phyloP scores from a whole-genome alignment of 2,888 invertebrate species.

The Dasysyrphus albostriatus region DNA sequence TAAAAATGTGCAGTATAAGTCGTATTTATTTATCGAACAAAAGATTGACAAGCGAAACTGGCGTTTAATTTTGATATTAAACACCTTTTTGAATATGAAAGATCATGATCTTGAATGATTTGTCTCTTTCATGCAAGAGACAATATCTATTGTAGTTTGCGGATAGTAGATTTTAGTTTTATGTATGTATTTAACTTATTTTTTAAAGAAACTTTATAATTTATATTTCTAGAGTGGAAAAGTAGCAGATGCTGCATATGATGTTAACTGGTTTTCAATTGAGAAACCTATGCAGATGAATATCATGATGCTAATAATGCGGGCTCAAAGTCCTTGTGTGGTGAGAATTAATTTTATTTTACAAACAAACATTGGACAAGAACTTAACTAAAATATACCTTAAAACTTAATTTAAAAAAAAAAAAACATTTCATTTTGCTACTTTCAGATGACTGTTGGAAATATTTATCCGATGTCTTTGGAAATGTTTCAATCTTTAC shows the following conservation, averaged over 20 bases:
- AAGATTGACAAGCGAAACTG: too few species aligned
- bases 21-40: too few species aligned
- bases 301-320: conserved; percentile 80
- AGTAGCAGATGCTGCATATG: conserved; percentile 81
- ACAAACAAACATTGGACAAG: too few species aligned
- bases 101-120: too few species aligned
- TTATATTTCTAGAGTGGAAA: conserved; percentile 77
- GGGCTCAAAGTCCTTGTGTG: conserved; percentile 80
- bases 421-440: not conserved
- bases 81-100: too few species aligned
- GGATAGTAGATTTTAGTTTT: too few species aligned
- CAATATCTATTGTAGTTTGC: too few species aligned
- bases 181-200: too few species aligned
- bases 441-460: conserved; percentile 79
- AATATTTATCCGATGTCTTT: conserved; percentile 80
- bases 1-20: too few species aligned
- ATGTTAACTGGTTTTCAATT: conserved; percentile 80
- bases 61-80: too few species aligned
- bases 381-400: too few species aligned
- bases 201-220: not conserved
- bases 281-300: conserved; percentile 77
- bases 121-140: too few species aligned
- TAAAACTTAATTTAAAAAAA: not conserved
- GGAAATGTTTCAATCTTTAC: conserved; percentile 81
- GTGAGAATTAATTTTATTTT: conserved; percentile 74